Evolutionary conservation across 2,113 vertebrate genomes (phyloP).

Genomic region (Apodemus speciosus): DNA sequence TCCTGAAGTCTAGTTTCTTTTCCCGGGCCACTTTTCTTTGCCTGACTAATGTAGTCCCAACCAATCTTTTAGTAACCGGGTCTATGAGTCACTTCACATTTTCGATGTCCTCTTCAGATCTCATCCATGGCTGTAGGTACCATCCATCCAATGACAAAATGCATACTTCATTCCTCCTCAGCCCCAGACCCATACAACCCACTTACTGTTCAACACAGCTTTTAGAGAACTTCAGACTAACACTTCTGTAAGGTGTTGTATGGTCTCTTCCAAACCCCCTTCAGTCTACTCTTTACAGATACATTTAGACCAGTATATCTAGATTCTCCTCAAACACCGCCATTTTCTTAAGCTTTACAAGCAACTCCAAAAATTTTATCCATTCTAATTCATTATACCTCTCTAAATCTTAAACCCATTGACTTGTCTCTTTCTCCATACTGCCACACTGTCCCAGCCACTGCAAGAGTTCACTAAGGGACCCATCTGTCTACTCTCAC

Average conservation of each 20-base stretch:
- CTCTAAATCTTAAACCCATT: neutral
- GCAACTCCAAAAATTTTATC: neutral
- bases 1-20: constrained; percentile 29
- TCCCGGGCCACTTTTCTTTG: neutral
- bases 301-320: neutral
- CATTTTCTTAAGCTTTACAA: neutral
- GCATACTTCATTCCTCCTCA: neutral
- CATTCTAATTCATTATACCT: neutral
- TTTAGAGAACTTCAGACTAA: constrained; percentile 1
- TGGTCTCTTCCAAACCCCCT: neutral
- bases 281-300: neutral
- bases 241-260: neutral
- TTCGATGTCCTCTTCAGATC: neutral
- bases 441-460: too few relatives aligned
- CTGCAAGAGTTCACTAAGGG: neutral
- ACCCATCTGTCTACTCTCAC: accelerated
- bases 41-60: neutral
- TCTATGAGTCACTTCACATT: neutral
- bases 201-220: neutral
- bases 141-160: neutral
- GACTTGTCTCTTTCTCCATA: neutral
- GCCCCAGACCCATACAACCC: neutral
- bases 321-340: neutral
- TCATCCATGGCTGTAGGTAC: neutral
- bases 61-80: neutral